Evolutionary conservation across 2,888 invertebrate genomes (phyloP), one percentile per base, ranked within the genome.

Genomic region (Apotomis capreana): DNA sequence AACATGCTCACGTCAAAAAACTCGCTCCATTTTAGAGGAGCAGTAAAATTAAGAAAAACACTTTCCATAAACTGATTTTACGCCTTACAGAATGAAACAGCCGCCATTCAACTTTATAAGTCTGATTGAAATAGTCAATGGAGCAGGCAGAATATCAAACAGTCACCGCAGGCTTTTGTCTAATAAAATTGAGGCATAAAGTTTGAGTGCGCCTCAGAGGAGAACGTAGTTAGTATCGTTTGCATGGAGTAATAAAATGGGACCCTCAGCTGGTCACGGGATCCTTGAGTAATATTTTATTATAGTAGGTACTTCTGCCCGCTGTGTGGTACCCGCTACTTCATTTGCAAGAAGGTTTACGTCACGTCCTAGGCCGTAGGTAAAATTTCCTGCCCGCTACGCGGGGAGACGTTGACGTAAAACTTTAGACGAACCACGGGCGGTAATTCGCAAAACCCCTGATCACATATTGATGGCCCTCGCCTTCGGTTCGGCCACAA

Each of bases 181-280:
- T 51, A 37, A 67, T 67, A 67, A 59, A 67, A 67, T 51, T n/a
- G 37, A 49, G 6, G n/a, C 44, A 68, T 68, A 68, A 59, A 68
- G 60, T 60, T 52, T 60, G 60, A 68, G 68, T 60, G 59, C 10
- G 67, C 51, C 49, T 67, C 15, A 60, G 57, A 57, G 54, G n/a
- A 51, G 37, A 58, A 37, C 67, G 3, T 36, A 37, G 58, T 51
- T 44, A 59, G 67, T 51, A 15, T 49, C 51, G 58, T 67, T 67
- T 60, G 60, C 40, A 68, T 54, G 52, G 54, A 12, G 68, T 60
- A 60, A 60, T 68, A 67, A 51, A 51, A 59, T 5, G 37, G 46
- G 13, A 49, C 10, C 36, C 54, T 64, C 49, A 36, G 57, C 49
- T 8, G 36, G 13, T 0, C 36, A 36, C 26, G 26, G 12, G 12